Evolutionary conservation across 2,113 vertebrate genomes (phyloP), one percentile per base, ranked within the genome.

Genomic region (Macquaria ambigua): DNA sequence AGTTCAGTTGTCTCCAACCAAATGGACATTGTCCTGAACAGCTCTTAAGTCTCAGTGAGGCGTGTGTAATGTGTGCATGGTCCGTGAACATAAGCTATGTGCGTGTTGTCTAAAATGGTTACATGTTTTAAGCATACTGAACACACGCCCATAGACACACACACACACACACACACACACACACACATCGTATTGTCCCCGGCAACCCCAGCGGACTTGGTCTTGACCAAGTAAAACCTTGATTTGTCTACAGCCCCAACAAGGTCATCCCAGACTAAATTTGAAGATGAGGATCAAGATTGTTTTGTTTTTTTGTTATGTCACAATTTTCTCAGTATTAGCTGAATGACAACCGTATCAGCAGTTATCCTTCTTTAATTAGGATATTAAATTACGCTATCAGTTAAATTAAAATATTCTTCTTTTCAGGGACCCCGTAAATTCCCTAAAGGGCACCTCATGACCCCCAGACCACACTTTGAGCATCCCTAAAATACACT

Each of bases 11-110:
- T 75, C 48, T 84, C 69, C 43, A 21, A 37, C 34, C 84, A 76
- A 87, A 83, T 53, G 63, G 21, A 50, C 66, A 59, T 90, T 87
- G 81, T 89, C 69, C 79, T 23, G 16, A 55, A 43, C 62, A 77
- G 76, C 75, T 73, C 61, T 88, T 39, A 61, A 50, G 80, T 83
- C 68, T 74, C 91, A 81, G 43, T 82, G 90, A 93, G 71, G 90
- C 91, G 66, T 88, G 16, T 43, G 58, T 92, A 90, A 93, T 41
- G 80, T 83, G 88, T 89, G 87, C 89, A 88, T 52, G 56, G 84
- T 86, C 91, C 73, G 55, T 90, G 89, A 92, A 94, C 75, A 48
- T 70, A 74, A 85, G 80, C 83, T 77, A 58, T 80, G 59, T 48
- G n/a, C n/a, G 66, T 84, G 12, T 72, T 79, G 87, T 89, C 78